A percentile compares a stretch with the other conserved stretches of the same genome.
These are phyloP conservation scores for Poecile atricapillus DNA, from an alignment of 2,113 vertebrate genomes.

Conservation along the genomic window DNA sequence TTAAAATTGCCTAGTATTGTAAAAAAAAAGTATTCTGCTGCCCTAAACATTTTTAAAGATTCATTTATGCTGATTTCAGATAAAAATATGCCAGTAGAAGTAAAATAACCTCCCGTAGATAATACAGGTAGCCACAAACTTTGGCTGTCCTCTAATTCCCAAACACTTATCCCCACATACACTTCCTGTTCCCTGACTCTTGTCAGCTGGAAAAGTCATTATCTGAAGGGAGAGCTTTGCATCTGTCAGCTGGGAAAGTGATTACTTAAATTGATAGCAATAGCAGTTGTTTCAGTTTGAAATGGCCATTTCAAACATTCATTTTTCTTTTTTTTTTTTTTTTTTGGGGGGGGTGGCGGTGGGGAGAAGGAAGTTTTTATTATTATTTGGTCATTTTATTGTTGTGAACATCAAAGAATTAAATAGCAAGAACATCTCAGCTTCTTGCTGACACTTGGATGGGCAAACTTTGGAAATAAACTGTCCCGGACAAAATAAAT, in stretches of 20 bases:
- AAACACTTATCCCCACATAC: slow-evolving; percentile 59
- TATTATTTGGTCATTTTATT: neutral
- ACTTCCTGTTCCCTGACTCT: slow-evolving; percentile 63
- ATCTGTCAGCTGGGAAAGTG: slow-evolving; percentile 70
- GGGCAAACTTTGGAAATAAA: neutral
- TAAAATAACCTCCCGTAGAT: neutral
- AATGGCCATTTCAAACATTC: neutral
- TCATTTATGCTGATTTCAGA: neutral
- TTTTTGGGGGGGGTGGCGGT: accelerated
- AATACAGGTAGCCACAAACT: slow-evolving; percentile 66
- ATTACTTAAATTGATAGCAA: slow-evolving; percentile 68
- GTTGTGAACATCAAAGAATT: neutral
- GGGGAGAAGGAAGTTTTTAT: neutral
- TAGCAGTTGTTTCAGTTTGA: slow-evolving; percentile 59
- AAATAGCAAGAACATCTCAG: neutral
- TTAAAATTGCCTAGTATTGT: neutral
- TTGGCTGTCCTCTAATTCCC: slow-evolving; percentile 63
- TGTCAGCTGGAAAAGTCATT: slow-evolving; percentile 67
- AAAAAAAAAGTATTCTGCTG: neutral
- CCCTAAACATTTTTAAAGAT: neutral
- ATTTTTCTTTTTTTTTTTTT: neutral
- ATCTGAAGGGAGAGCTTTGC: slow-evolving; percentile 59
- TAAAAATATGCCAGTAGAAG: neutral
- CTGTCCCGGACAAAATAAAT: neutral
- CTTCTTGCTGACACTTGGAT: neutral